phyloP scores from a whole-genome alignment of 2,113 vertebrate genomes.

The Brachionichthys hirsutus region DNA sequence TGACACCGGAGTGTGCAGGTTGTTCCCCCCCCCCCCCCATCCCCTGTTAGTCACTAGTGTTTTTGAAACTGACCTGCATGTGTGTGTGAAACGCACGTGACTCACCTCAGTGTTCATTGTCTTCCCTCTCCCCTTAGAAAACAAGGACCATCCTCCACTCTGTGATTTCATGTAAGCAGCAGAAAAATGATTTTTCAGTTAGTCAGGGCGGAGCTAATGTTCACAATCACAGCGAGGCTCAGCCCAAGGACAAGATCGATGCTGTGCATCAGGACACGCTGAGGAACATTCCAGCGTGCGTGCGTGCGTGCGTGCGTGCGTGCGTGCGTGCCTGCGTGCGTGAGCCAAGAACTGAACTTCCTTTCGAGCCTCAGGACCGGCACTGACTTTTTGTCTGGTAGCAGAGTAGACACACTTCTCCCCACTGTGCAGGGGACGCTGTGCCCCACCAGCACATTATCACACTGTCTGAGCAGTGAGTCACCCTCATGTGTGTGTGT shows the following conservation, averaged over 20 bases:
- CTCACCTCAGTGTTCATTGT: too few species aligned
- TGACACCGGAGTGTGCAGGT: too few species aligned
- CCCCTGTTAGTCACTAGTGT: too few species aligned
- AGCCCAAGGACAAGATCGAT: background rate
- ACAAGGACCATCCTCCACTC: too few species aligned
- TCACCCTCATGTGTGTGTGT: constrained; percentile 35
- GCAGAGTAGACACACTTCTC: constrained; percentile 49
- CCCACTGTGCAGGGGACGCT: constrained; percentile 44
- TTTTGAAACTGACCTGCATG: too few species aligned
- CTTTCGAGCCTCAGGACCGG: constrained; percentile 45
- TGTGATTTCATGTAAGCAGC: too few species aligned
- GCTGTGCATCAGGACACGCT: constrained; percentile 28
- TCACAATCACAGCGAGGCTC: background rate
- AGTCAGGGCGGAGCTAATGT: background rate
- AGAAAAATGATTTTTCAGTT: too few species aligned
- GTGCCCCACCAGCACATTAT: constrained; percentile 49
- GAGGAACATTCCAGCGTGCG: constrained; percentile 4
- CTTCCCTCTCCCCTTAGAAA: too few species aligned
- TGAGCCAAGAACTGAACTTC: constrained; percentile 27
- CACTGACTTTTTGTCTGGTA: constrained; percentile 61
- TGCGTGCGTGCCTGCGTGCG: constrained; percentile 16
- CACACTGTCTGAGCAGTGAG: constrained; percentile 58
- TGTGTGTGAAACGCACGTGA: too few species aligned
- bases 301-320: background rate
- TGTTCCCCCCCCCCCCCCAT: too few species aligned